Base-by-base conservation (phyloP, 2,888 invertebrate species). In the Leuctra nigra region DNA sequence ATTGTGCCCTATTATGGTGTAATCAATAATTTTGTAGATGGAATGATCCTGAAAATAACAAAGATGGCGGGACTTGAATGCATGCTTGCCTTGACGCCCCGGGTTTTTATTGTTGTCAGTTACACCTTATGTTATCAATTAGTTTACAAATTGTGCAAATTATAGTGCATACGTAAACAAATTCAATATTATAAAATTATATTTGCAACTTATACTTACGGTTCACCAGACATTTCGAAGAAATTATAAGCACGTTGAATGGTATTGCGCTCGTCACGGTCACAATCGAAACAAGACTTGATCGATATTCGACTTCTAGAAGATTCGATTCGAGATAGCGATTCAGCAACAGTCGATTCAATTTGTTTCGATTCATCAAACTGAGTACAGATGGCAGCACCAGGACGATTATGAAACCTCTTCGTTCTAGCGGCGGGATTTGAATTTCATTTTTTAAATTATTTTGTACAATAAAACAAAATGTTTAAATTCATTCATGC, bases 31-130 rank as follows among this genome's bases (percentile, higher is more conserved):
- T 7, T 29, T 29, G 29, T 7, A 29, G 29, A 29, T n/a, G n/a
- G 11, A 29, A 29, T 29, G 29, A 29, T 11, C 29, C 29, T 7
- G 11, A 29, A 29, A 29, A 29, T 29, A 59, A 46, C 53, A 59
- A 59, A 59, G 57, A 59, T 59, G 59, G 59, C 59, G 52, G 53
- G 9, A 59, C 24, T 53, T 13, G 48, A 57, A 58, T 55, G 52
- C 35, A 52, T 44, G 33, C 18, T 13, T 25, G 24, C 50, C 16
- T 50, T 38, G 29, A 29, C 29, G 29, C 29, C 11, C 11, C 11
- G 11, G 7, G 6, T 29, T 29, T 29, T 29, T 29, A 6, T 7
- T 7, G 11, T 29, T 7, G 6, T 29, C 29, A 29, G 6, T 29
- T n/a, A n/a, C n/a, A 29, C 29, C 11, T 29, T 11, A 29, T 7